Evolutionary conservation across 1,140 invertebrate genomes (phyloP).

Genomic region (Galendromus occidentalis): DNA sequence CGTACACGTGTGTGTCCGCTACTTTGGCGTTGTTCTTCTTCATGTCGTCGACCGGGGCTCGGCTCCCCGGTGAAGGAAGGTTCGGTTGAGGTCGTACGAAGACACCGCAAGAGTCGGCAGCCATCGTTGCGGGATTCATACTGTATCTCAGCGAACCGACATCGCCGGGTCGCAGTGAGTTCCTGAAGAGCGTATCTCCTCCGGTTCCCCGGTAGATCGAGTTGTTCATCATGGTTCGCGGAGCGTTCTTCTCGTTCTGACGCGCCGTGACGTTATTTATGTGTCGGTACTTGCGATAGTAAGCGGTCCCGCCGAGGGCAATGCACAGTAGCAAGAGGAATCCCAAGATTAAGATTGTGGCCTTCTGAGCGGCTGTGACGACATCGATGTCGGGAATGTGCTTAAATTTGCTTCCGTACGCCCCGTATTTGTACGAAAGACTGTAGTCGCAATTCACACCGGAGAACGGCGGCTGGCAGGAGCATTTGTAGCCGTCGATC

Average conservation of each 20-base stretch:
- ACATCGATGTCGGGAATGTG: slow-evolving; percentile 8
- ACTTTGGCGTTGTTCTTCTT: slow-evolving; percentile 4
- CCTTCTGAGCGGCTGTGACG: background rate
- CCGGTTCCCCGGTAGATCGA: background rate
- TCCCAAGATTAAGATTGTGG: background rate
- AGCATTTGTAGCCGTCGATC: slow-evolving; percentile 8
- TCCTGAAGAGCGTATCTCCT: background rate
- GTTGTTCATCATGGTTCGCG: slow-evolving; percentile 8
- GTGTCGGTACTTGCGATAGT: background rate
- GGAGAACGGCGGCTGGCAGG: slow-evolving; percentile 23
- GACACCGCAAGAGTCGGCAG: background rate
- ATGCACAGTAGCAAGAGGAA: background rate
- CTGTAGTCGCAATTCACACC: slow-evolving; percentile 30
- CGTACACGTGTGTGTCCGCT: background rate
- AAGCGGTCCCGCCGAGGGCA: background rate
- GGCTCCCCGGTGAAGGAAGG: background rate
- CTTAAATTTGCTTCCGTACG: background rate
- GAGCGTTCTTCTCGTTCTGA: background rate
- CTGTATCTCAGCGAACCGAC: background rate
- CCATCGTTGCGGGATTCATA: background rate
- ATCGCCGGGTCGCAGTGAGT: background rate
- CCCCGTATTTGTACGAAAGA: background rate
- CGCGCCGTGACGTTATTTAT: background rate
- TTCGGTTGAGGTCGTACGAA: background rate
- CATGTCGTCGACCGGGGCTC: background rate